Evolutionary conservation across 2,113 vertebrate species (phyloP).

Genomic region (Phoenicopterus ruber): DNA sequence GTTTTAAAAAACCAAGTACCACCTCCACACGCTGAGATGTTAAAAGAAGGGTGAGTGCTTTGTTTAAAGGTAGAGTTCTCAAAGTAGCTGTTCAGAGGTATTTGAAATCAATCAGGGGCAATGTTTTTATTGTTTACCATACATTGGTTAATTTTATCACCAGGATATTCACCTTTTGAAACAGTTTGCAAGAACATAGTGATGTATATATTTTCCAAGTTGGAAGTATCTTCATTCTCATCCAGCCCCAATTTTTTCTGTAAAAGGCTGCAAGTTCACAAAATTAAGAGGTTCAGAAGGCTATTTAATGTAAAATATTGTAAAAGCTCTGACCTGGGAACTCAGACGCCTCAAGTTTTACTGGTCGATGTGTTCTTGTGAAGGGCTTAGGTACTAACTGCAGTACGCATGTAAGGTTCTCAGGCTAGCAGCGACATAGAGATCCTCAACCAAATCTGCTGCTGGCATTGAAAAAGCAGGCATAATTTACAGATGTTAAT

Average conservation of each 20-base stretch:
- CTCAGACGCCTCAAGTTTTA: neutral
- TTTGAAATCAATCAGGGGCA: neutral
- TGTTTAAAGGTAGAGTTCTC: neutral
- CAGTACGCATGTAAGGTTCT: neutral
- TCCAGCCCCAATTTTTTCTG: neutral
- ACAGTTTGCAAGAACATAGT: neutral
- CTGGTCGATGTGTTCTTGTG: neutral
- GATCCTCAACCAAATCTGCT: neutral
- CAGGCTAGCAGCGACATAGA: fast-evolving
- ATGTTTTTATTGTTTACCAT: neutral
- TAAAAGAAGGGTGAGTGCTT: neutral
- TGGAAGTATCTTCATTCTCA: neutral
- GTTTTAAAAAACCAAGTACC: neutral
- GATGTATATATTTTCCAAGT: neutral
- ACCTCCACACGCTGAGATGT: neutral
- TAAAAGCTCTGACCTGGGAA: neutral
- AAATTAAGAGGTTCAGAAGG: neutral
- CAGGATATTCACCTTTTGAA: neutral
- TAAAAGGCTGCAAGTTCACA: neutral
- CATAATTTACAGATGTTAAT: neutral
- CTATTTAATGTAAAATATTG: neutral
- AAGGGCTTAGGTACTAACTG: neutral
- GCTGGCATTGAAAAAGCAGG: neutral
- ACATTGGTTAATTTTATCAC: neutral
- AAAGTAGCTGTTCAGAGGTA: neutral